These are phyloP conservation scores for Manis pentadactyla DNA, from an alignment of 2,797 vertebrate genomes.

Conservation along the genomic window DNA sequence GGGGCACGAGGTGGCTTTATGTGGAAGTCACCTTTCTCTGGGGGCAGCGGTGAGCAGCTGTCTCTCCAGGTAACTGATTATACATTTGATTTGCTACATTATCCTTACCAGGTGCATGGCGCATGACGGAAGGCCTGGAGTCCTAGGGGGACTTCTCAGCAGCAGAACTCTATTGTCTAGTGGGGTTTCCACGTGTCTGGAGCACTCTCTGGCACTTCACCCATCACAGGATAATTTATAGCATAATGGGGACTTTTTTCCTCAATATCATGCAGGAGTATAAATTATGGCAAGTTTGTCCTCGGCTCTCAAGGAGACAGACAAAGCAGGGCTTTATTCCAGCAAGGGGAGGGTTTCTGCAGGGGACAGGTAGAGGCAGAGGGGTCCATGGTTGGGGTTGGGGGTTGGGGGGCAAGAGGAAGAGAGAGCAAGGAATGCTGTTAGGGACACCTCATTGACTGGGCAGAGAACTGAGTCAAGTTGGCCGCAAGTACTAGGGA, in stretches of 20 bases:
- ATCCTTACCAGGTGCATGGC: constrained; percentile 55
- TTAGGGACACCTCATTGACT: not conserved
- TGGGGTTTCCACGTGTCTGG: constrained; percentile 87
- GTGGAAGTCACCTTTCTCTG: constrained; percentile 83
- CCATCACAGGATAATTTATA: constrained; percentile 88
- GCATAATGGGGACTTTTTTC: constrained; percentile 84
- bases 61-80: constrained; percentile 83
- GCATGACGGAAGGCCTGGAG: constrained; percentile 71
- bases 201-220: constrained; percentile 83
- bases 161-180: constrained; percentile 85
- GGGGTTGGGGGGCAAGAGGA: not conserved
- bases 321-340: constrained; percentile 74
- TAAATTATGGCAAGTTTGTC: constrained; percentile 89
- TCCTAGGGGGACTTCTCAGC: constrained; percentile 83
- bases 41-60: not conserved
- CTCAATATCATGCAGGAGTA: constrained; percentile 84
- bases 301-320: constrained; percentile 88
- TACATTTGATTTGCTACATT: constrained; percentile 77
- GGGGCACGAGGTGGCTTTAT: constrained; percentile 25
- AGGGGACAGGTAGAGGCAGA: not conserved
- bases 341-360: constrained; percentile 59
- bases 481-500: not conserved
- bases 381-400: not conserved
- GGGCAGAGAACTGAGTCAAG: not conserved
- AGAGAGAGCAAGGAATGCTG: not conserved